A percentile compares a stretch with the other conserved stretches of the same genome.
Conservation (phyloP, 2,797 vertebrate genomes). For the Tokudaia tokunoshimensis region DNA sequence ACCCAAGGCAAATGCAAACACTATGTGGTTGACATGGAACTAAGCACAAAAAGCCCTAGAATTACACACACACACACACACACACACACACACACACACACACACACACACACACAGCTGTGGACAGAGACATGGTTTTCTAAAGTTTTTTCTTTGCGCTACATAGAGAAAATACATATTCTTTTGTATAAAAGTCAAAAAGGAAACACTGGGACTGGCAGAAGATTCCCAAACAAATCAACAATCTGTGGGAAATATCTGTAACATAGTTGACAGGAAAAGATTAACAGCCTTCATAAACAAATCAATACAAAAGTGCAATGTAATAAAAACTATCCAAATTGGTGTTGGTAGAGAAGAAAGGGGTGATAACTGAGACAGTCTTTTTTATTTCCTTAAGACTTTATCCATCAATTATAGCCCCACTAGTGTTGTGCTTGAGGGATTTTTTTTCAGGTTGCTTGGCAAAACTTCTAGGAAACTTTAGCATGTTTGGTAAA, state of each 20-base stretch:
- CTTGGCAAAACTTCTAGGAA: neutral
- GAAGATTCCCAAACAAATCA: neutral
- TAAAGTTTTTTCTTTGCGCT: neutral
- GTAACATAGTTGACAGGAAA: neutral
- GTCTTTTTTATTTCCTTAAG: neutral
- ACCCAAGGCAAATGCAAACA: neutral
- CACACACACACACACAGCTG: no score
- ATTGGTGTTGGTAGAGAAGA: neutral
- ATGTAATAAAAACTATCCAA: neutral
- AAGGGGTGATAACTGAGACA: neutral
- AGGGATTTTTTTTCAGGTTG: neutral
- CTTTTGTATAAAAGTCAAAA: neutral
- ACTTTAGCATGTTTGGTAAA: conserved; percentile 12
- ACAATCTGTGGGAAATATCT: conserved; percentile 2
- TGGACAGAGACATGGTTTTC: neutral
- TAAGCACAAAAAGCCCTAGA: neutral
- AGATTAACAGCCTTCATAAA: conserved; percentile 38
- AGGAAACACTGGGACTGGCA: neutral
- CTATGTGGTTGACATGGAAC: conserved; percentile 28
- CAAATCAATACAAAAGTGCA: neutral
- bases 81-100: no score
- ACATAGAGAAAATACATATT: conserved; percentile 17
- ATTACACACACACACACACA: no score
- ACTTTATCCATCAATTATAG: neutral
- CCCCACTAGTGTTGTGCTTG: neutral